Evolutionary conservation across 1,140 invertebrate species (phyloP).

Genomic region (Psilanteris sp.): DNA sequence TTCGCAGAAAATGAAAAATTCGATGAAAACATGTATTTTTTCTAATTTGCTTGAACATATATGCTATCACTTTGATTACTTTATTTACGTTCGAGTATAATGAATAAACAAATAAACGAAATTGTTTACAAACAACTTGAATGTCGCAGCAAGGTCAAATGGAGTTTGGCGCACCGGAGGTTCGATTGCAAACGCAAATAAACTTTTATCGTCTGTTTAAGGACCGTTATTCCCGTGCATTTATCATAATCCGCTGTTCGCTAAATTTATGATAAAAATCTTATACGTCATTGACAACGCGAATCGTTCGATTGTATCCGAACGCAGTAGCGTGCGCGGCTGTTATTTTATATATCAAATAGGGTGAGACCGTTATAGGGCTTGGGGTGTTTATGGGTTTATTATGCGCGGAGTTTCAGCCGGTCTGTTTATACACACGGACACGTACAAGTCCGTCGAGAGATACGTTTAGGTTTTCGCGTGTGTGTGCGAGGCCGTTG

Average conservation of each 20-base stretch:
- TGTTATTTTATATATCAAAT: conserved; percentile 73
- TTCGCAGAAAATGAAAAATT: too few relatives aligned
- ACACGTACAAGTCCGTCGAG: conserved; percentile 26
- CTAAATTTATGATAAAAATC: conserved; percentile 32
- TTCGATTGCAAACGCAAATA: too few relatives aligned
- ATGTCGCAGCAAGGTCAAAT: too few relatives aligned
- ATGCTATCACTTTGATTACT: too few relatives aligned
- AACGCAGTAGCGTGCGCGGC: conserved; percentile 55
- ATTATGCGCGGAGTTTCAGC: conserved; percentile 75
- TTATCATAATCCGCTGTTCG: not conserved
- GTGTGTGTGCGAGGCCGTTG: conserved; percentile 51
- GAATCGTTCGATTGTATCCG: conserved; percentile 60
- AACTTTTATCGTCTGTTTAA: too few relatives aligned
- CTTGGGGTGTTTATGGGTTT: conserved; percentile 79
- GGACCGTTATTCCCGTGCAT: too few relatives aligned
- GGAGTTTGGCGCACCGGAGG: too few relatives aligned
- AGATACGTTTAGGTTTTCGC: conserved; percentile 41
- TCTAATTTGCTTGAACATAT: too few relatives aligned
- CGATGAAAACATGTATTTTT: too few relatives aligned
- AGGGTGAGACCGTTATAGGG: conserved; percentile 61
- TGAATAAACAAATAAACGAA: too few relatives aligned
- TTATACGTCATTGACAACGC: conserved; percentile 19
- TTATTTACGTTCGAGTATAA: too few relatives aligned
- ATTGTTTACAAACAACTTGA: too few relatives aligned
- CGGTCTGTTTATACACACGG: conserved; percentile 63